Percentiles rank a stretch among this genome's conserved stretches.
These are phyloP conservation scores for Nematopogon swammerdamellus DNA, from an alignment of 2,888 invertebrate species.

Conservation along the genomic window DNA sequence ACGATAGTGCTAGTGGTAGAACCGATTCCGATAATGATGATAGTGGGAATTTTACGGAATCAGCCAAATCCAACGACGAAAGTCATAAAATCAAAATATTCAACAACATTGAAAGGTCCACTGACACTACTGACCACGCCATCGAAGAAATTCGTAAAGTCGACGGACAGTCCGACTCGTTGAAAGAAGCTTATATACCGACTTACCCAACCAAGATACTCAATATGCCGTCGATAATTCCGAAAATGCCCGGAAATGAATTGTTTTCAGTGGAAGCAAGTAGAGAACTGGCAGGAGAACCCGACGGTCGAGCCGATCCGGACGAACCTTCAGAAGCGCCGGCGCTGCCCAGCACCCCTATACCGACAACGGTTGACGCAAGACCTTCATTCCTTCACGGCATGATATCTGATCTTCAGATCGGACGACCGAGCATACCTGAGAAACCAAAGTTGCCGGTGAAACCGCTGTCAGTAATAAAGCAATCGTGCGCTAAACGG, in stretches of 20 bases:
- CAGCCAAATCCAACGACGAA: constrained; percentile 40
- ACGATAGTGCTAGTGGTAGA: constrained; percentile 47
- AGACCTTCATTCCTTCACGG: constrained; percentile 72
- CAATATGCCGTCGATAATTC: constrained; percentile 45
- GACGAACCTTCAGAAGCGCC: constrained; percentile 68
- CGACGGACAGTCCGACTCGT: constrained; percentile 32
- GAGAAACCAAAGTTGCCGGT: constrained; percentile 65
- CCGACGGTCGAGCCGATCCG: constrained; percentile 83
- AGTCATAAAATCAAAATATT: constrained; percentile 50
- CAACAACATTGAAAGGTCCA: constrained; percentile 32
- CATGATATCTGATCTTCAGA: constrained; percentile 35
- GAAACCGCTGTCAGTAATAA: constrained; percentile 53
- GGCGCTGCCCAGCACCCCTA: constrained; percentile 66
- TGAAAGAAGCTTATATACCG: too few relatives aligned
- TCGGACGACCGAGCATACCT: constrained; percentile 62
- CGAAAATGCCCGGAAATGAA: constrained; percentile 32
- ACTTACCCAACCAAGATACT: constrained; percentile 26
- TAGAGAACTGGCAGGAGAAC: constrained; percentile 78
- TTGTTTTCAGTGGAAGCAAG: constrained; percentile 60
- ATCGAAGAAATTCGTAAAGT: constrained; percentile 41
- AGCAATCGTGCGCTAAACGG: constrained; percentile 40
- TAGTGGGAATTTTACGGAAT: constrained; percentile 48
- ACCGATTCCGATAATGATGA: constrained; percentile 61
- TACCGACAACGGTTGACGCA: constrained; percentile 55
- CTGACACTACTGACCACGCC: constrained; percentile 14